A percentile compares a stretch with the other conserved stretches of the same genome.
phyloP scores from a whole-genome alignment of 2,888 invertebrate species.

The Athalia rosae region DNA sequence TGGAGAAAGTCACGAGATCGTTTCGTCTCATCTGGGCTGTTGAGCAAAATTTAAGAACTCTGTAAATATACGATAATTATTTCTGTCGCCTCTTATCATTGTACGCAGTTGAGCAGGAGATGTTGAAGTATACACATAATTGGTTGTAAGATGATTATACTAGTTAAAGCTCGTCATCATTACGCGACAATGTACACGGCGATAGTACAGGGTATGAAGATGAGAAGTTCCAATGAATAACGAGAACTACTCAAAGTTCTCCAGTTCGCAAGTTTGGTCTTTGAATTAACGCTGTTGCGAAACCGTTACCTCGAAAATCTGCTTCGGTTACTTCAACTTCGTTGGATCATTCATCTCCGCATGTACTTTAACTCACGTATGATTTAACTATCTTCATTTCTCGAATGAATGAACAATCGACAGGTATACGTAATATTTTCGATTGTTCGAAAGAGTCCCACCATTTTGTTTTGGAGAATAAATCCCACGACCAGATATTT shows the following conservation, averaged over 20 bases:
- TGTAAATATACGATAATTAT: background rate
- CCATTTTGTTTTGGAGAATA: background rate
- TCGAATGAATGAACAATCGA: background rate
- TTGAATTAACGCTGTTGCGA: background rate
- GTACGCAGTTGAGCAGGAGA: too few species aligned
- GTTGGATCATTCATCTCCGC: background rate
- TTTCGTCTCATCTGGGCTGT: background rate
- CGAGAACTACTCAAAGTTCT: background rate
- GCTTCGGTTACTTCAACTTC: background rate
- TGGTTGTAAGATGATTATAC: too few species aligned
- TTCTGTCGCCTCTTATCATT: too few species aligned
- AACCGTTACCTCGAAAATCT: background rate
- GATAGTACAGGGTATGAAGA: too few species aligned
- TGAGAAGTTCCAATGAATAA: background rate
- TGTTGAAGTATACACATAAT: too few species aligned
- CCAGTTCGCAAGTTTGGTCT: background rate
- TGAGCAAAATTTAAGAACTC: background rate
- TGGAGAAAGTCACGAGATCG: slow-evolving; percentile 6
- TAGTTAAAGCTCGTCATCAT: too few species aligned
- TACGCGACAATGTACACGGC: too few species aligned
- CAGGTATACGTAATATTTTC: background rate
- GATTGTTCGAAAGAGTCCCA: slow-evolving; percentile 11
- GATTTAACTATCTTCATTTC: slow-evolving; percentile 16
- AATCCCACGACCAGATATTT: background rate
- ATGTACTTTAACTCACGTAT: background rate